phyloP scores from a whole-genome alignment of 2,888 invertebrate genomes.

The Opisthograptis luteolata region DNA sequence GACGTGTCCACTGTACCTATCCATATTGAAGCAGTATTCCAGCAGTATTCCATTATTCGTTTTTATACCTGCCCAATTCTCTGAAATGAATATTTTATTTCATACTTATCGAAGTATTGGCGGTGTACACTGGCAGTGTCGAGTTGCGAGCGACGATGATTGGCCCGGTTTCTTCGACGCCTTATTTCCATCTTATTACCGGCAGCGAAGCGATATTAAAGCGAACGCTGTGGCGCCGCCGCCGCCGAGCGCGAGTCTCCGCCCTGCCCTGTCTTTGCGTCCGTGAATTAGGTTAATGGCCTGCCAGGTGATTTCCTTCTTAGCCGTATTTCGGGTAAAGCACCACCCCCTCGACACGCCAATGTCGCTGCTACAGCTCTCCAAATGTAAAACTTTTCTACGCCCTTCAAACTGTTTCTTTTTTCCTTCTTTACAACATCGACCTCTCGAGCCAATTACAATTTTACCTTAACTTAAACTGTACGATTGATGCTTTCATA shows the following conservation, averaged over 20 bases:
- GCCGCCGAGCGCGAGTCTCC: slow-evolving; percentile 65
- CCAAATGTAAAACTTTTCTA: slow-evolving; percentile 54
- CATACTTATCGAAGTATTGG: slow-evolving; percentile 47
- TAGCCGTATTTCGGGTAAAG: slow-evolving; percentile 75
- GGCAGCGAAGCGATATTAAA: slow-evolving; percentile 80
- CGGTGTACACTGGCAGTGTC: slow-evolving; percentile 53
- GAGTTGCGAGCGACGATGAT: slow-evolving; percentile 76
- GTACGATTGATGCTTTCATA: slow-evolving; percentile 1
- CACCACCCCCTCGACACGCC: slow-evolving; percentile 72
- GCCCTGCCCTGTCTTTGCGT: slow-evolving; percentile 82
- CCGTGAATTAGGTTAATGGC: slow-evolving; percentile 84
- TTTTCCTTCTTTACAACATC: slow-evolving; percentile 3
- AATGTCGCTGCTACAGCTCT: slow-evolving; percentile 67
- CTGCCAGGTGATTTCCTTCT: slow-evolving; percentile 83
- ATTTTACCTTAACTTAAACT: slow-evolving; percentile 16
- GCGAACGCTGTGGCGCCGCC: slow-evolving; percentile 62
- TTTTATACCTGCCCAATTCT: slow-evolving; percentile 33
- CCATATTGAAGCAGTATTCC: too few species aligned
- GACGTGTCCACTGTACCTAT: slow-evolving; percentile 7
- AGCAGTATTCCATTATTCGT: slow-evolving; percentile 31
- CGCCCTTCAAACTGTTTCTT: slow-evolving; percentile 25
- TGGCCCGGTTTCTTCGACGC: slow-evolving; percentile 76
- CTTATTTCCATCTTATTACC: slow-evolving; percentile 84
- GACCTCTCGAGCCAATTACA: slow-evolving; percentile 19
- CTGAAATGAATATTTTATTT: slow-evolving; percentile 40